Percentiles rank a stretch among this genome's conserved stretches.
Conservation (phyloP, 2,888 invertebrate genomes). For the Thereva nobilitata region DNA sequence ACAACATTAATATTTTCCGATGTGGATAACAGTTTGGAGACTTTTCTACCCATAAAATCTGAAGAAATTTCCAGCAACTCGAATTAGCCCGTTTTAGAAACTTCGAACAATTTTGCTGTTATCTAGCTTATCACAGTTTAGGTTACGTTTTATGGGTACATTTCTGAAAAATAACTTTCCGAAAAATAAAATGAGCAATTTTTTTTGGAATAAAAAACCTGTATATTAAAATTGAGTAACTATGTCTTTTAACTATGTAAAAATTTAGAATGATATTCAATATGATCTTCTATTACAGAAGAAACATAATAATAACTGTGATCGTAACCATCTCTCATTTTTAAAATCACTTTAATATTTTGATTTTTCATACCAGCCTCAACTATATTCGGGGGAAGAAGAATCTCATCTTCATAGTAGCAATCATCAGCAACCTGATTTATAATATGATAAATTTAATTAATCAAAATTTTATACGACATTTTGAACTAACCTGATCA, state of each 20-base stretch:
- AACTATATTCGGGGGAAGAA: conserved; percentile 83
- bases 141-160: no score
- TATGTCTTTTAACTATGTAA: conserved; percentile 59
- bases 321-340: conserved; percentile 84
- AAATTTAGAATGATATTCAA: conserved; percentile 83
- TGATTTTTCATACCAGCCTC: conserved; percentile 56
- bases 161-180: no score
- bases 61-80: no score
- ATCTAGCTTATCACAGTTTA: no score
- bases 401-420: conserved; percentile 74
- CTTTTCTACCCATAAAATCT: no score
- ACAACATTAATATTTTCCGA: no score
- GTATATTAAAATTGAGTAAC: not conserved
- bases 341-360: conserved; percentile 71
- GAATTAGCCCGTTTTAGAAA: no score
- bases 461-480: conserved; percentile 37
- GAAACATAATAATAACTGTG: conserved; percentile 94
- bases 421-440: conserved; percentile 80
- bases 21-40: no score
- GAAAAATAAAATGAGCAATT: no score
- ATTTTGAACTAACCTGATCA: no score
- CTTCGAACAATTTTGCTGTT: no score
- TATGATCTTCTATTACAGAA: conserved; percentile 89
- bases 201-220: no score
- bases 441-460: conserved; percentile 70